These are phyloP conservation scores for Saccostrea cuccullata DNA, from an alignment of 1,140 invertebrate genomes.

Conservation along the genomic window DNA sequence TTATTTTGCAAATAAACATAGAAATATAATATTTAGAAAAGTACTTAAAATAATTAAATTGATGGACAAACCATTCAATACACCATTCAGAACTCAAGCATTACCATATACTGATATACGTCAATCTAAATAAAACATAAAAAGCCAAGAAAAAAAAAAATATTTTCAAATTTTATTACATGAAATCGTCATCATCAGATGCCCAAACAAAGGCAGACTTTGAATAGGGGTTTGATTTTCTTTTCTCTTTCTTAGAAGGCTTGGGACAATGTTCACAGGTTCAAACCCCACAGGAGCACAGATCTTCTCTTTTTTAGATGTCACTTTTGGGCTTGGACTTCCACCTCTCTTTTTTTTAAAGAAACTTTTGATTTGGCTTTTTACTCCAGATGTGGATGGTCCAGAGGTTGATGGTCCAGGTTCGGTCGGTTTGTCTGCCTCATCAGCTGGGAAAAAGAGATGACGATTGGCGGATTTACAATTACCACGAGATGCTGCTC, in stretches of 20 bases:
- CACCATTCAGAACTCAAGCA: no score
- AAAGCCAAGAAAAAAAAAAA: no score
- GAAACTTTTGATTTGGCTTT: neutral
- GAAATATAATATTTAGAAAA: no score
- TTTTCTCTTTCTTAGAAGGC: neutral
- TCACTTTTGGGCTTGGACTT: neutral
- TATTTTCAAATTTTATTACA: no score
- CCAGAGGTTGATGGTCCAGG: neutral
- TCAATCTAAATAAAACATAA: no score
- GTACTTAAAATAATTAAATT: no score
- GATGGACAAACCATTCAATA: no score
- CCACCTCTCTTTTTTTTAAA: neutral
- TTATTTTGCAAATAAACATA: no score
- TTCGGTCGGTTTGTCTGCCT: constrained; percentile 4
- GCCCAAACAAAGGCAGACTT: no score
- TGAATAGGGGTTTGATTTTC: neutral
- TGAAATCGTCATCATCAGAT: no score
- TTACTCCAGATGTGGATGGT: neutral
- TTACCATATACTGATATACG: no score
- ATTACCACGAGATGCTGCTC: neutral
- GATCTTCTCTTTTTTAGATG: neutral
- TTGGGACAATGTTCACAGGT: neutral
- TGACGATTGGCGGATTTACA: neutral
- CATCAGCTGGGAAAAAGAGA: neutral
- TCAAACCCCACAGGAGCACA: neutral